Percentiles rank a stretch among this genome's conserved stretches.
Evolutionary conservation across 2,797 vertebrate species (phyloP).

Genomic region (Melopsittacus undulatus): DNA sequence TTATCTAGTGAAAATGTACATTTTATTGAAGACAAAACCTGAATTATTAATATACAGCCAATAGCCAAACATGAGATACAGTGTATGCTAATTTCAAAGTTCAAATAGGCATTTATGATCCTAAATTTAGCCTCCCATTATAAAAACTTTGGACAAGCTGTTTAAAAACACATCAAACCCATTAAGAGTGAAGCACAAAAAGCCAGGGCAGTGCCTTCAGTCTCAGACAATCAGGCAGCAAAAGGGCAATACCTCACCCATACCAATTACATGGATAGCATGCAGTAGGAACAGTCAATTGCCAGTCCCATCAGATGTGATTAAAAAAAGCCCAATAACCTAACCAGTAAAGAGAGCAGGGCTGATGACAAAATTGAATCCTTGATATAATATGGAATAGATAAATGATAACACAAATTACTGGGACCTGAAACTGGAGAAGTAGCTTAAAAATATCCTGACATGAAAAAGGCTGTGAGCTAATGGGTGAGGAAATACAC

Average conservation of each 20-base stretch:
- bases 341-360: not conserved
- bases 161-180: constrained; percentile 13
- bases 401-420: not conserved
- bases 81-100: constrained; percentile 53
- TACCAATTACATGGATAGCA: rapidly evolving
- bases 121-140: constrained; percentile 46
- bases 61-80: constrained; percentile 36
- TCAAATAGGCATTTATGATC: constrained; percentile 42
- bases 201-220: not conserved
- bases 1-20: not conserved
- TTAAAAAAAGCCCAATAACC: not conserved
- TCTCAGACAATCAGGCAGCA: not conserved
- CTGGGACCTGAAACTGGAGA: not conserved
- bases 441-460: not conserved
- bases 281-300: not conserved
- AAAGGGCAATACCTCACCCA: not conserved
- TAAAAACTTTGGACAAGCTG: constrained; percentile 1
- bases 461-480: not conserved
- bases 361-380: not conserved
- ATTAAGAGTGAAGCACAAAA: not conserved
- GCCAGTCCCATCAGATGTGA: not conserved
- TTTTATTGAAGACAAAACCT: constrained; percentile 47
- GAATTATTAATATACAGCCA: constrained; percentile 50
- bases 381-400: not conserved
- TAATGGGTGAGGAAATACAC: not conserved